These are phyloP conservation scores for Scaptomyza caliginosa DNA, from an alignment of 2,888 invertebrate genomes.

Conservation along the genomic window DNA sequence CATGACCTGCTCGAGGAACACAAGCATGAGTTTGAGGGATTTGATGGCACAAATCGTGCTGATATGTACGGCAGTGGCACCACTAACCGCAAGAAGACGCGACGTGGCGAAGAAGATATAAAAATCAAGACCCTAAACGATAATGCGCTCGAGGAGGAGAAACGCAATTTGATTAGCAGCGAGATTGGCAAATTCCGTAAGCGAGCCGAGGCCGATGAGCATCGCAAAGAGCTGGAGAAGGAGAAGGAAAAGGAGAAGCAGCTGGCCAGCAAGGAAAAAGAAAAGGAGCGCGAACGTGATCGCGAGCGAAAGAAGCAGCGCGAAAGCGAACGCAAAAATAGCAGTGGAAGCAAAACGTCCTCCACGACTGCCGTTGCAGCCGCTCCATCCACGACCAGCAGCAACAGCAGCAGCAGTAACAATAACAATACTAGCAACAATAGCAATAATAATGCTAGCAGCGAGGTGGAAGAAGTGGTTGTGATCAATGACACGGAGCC, in stretches of 20 bases:
- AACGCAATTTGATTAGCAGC: slow-evolving; percentile 96
- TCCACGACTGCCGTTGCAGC: background rate
- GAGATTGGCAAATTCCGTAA: slow-evolving; percentile 99
- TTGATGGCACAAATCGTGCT: slow-evolving; percentile 69
- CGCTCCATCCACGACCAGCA: background rate
- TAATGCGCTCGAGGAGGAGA: slow-evolving; percentile 97
- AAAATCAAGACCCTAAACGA: slow-evolving; percentile 89
- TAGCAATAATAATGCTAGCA: slow-evolving; percentile 4
- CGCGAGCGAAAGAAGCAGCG: slow-evolving; percentile 81
- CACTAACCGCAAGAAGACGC: slow-evolving; percentile 70
- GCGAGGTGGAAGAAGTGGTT: slow-evolving; percentile 61
- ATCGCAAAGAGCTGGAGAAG: slow-evolving; percentile 85
- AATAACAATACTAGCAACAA: background rate
- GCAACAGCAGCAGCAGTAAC: background rate
- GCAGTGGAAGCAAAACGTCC: slow-evolving; percentile 50
- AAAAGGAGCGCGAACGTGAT: slow-evolving; percentile 84
- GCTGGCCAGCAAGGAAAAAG: slow-evolving; percentile 81
- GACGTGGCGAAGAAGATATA: slow-evolving; percentile 78
- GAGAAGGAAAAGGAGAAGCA: slow-evolving; percentile 83
- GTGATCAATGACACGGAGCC: slow-evolving; percentile 66
- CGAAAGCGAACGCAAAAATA: slow-evolving; percentile 80
- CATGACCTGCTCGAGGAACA: slow-evolving; percentile 93
- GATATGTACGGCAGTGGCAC: slow-evolving; percentile 70
- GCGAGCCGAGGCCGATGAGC: slow-evolving; percentile 87
- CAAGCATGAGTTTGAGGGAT: slow-evolving; percentile 82